Evolutionary conservation across 2,113 vertebrate species (phyloP).

Genomic region (Montifringilla adamsi): DNA sequence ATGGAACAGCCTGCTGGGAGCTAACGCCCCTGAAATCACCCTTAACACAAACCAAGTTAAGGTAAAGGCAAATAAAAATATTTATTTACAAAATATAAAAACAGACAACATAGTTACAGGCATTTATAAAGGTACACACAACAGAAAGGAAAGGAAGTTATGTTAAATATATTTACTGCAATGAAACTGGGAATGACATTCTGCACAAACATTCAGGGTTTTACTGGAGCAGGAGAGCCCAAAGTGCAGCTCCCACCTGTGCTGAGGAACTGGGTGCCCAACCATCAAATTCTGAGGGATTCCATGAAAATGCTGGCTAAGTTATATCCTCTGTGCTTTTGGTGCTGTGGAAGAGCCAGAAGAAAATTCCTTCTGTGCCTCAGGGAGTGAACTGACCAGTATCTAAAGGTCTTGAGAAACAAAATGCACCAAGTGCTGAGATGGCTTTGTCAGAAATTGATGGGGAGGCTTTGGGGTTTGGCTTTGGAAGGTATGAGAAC

Average conservation of each 20-base stretch:
- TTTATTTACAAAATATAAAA: slow-evolving; percentile 66
- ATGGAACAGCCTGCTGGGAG: background rate
- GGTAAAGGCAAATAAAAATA: slow-evolving; percentile 56
- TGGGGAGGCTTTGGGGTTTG: background rate
- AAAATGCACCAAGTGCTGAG: background rate
- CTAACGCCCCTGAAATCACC: slow-evolving; percentile 50
- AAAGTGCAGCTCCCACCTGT: background rate
- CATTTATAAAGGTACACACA: slow-evolving; percentile 32
- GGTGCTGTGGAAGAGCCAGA: background rate
- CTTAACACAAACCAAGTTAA: slow-evolving; percentile 67
- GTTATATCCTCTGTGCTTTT: background rate
- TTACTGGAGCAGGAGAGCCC: background rate
- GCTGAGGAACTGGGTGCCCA: background rate
- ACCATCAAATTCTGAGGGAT: background rate
- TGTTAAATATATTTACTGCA: slow-evolving; percentile 12
- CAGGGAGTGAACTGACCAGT: background rate
- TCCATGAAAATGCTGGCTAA: background rate
- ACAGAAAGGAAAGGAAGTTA: slow-evolving; percentile 1
- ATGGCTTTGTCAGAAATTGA: background rate
- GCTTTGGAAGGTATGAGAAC: background rate
- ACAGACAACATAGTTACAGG: slow-evolving; percentile 57
- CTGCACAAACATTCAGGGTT: background rate
- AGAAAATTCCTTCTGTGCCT: background rate
- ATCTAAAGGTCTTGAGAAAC: background rate
- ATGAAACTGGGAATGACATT: background rate